phyloP scores from a whole-genome alignment of 2,797 vertebrate species.

The Sylvia borin region DNA sequence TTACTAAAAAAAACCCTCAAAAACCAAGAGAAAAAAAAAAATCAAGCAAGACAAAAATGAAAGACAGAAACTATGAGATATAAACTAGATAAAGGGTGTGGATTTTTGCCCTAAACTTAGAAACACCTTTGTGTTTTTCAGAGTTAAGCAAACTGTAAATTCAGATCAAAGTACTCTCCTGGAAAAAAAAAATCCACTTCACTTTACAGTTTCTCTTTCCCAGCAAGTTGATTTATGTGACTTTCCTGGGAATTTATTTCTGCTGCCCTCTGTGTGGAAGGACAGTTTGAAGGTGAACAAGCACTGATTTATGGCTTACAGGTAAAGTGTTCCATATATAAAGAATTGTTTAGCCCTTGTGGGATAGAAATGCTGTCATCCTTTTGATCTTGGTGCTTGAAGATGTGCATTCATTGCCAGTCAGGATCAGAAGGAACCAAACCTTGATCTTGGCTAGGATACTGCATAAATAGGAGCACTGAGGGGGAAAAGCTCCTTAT shows the following conservation, averaged over 20 bases:
- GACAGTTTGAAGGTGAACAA: background rate
- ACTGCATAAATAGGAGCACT: background rate
- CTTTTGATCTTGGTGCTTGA: background rate
- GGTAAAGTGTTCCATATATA: background rate
- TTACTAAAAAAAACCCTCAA: background rate
- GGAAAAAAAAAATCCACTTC: background rate
- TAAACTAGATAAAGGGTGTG: background rate
- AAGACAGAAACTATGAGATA: background rate
- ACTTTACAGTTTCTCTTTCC: background rate
- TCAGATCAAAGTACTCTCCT: background rate
- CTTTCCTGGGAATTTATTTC: background rate
- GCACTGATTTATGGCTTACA: background rate
- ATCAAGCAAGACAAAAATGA: background rate
- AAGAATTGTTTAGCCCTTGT: background rate
- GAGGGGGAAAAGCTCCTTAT: background rate
- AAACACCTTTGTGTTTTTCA: background rate
- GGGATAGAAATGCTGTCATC: background rate
- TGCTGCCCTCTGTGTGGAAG: background rate
- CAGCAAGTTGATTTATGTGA: background rate
- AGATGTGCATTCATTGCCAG: background rate
- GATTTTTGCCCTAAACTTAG: background rate
- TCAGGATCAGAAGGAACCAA: background rate
- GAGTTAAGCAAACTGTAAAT: background rate
- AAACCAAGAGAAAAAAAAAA: background rate
- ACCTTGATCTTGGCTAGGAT: background rate